phyloP scores from a whole-genome alignment of 2,113 vertebrate species.

The mouse (Mus musculus) region DNA sequence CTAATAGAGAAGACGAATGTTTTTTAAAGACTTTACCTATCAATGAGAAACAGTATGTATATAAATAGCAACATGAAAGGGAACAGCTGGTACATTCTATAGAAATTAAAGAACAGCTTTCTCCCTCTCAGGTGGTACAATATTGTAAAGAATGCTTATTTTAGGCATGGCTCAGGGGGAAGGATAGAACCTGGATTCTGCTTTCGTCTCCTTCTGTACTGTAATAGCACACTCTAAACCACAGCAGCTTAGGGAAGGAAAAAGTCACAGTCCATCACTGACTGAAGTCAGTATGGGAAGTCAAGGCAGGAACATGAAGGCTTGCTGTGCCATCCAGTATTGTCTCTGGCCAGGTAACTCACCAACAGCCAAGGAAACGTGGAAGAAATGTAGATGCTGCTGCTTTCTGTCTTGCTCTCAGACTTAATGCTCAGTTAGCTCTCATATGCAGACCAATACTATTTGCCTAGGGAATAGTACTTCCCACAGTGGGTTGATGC shows the following conservation, averaged over 20 bases:
- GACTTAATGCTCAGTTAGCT: neutral
- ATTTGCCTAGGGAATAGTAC: neutral
- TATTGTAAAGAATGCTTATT: neutral
- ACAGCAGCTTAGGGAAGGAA: neutral
- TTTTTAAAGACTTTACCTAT: constrained; percentile 61
- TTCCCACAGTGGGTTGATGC: neutral
- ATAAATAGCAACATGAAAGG: neutral
- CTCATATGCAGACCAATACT: neutral
- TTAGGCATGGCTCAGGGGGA: neutral
- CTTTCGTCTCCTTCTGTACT: too few relatives aligned
- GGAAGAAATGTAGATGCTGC: neutral
- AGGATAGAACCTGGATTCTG: neutral
- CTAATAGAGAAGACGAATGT: neutral
- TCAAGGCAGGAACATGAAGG: neutral
- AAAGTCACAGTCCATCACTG: neutral
- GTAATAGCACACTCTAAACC: neutral
- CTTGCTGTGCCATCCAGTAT: neutral
- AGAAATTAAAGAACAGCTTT: neutral
- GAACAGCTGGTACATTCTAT: neutral
- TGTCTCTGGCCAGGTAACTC: neutral
- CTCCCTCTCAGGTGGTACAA: neutral
- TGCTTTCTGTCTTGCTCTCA: neutral
- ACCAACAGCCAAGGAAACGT: too few relatives aligned
- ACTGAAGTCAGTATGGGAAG: neutral
- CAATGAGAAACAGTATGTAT: neutral